Evolutionary conservation across 2,888 invertebrate genomes (phyloP).

Genomic region (Tricholauxania praeusta): DNA sequence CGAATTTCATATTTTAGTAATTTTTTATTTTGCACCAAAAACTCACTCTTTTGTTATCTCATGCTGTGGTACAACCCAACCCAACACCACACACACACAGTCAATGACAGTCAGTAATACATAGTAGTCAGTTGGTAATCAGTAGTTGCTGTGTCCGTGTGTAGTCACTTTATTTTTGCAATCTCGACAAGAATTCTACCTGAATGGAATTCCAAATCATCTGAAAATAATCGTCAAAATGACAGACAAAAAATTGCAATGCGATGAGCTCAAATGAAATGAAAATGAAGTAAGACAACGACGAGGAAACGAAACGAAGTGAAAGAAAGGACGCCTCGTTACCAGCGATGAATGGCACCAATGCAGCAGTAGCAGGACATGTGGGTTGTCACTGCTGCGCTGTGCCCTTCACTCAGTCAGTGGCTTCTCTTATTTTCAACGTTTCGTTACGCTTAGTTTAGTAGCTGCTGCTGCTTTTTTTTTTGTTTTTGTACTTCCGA

Average conservation of each 20-base stretch:
- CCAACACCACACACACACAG: not conserved
- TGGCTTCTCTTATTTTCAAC: constrained; percentile 16
- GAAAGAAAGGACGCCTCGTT: too few species aligned
- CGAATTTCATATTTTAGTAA: constrained; percentile 29
- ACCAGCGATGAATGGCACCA: not conserved
- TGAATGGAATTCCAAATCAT: constrained; percentile 41
- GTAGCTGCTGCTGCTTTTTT: too few species aligned
- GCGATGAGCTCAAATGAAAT: constrained; percentile 17
- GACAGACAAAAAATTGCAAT: constrained; percentile 30
- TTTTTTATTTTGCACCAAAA: constrained; percentile 15
- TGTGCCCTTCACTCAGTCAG: not conserved
- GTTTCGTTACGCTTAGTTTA: constrained; percentile 23
- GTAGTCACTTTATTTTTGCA: constrained; percentile 37
- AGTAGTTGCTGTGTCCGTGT: not conserved
- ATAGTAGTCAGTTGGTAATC: too few species aligned
- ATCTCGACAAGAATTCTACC: constrained; percentile 40
- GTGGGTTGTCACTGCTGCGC: not conserved
- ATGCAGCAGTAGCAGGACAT: not conserved
- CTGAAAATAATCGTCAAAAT: constrained; percentile 42
- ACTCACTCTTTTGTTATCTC: not conserved
- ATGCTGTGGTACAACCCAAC: not conserved
- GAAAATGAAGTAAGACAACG: constrained; percentile 24
- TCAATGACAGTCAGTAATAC: too few species aligned
- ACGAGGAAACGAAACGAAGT: too few species aligned
- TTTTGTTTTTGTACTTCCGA: not conserved